Conservation (phyloP, 1,140 invertebrate genomes). For the Aphelenchoides fujianensis region DNA sequence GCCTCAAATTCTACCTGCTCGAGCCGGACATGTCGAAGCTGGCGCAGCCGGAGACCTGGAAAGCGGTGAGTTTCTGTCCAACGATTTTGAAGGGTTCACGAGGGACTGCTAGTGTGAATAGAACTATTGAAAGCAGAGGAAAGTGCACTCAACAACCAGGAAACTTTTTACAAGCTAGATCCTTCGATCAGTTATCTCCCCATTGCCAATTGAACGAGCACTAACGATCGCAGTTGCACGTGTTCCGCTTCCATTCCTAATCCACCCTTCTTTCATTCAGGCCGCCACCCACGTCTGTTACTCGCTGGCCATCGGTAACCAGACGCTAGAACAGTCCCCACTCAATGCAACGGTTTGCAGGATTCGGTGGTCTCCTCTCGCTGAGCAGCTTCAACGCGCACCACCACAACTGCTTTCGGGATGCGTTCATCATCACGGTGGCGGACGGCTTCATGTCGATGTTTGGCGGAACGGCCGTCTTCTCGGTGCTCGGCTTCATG, state of each 20-base stretch:
- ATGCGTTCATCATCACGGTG: slow-evolving; percentile 70
- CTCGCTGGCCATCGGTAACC: slow-evolving; percentile 71
- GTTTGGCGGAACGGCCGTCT: slow-evolving; percentile 69
- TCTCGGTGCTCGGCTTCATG: slow-evolving; percentile 70
- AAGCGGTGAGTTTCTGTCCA: not conserved
- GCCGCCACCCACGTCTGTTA: slow-evolving; percentile 29
- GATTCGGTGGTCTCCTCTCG: slow-evolving; percentile 66
- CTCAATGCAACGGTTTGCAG: too few species aligned
- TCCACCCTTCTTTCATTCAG: too few species aligned
- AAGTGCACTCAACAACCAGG: too few species aligned
- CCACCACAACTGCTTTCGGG: slow-evolving; percentile 64
- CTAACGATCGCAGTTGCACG: too few species aligned
- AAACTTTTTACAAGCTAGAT: too few species aligned
- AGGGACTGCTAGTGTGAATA: too few species aligned
- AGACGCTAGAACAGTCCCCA: too few species aligned
- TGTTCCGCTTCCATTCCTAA: too few species aligned
- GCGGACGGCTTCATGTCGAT: slow-evolving; percentile 70
- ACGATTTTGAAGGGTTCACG: not conserved
- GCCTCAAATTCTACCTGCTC: slow-evolving; percentile 28
- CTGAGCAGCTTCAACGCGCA: slow-evolving; percentile 66
- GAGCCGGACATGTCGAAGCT: slow-evolving; percentile 24
- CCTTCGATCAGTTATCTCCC: too few species aligned
- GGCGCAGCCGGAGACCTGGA: not conserved
- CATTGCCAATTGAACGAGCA: too few species aligned
- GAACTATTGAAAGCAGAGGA: too few species aligned